Percentiles rank a stretch among this genome's conserved stretches.
Evolutionary conservation across 2,888 invertebrate species (phyloP).

Genomic region (Synergus itoensis): DNA sequence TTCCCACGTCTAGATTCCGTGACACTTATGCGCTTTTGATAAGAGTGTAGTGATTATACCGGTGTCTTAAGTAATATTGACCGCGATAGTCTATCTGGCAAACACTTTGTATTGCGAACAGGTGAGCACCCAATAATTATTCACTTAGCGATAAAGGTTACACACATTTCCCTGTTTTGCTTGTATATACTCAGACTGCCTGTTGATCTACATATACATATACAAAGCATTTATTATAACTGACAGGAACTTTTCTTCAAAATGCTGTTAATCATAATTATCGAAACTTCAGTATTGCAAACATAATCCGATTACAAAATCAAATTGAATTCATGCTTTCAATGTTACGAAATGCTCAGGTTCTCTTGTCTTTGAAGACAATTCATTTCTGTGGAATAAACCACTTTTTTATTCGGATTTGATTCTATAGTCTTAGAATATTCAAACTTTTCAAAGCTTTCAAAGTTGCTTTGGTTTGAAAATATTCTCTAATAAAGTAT

Average conservation of each 20-base stretch:
- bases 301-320: background rate
- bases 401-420: no score
- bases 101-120: constrained; percentile 51
- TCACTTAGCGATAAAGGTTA: constrained; percentile 49
- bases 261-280: background rate
- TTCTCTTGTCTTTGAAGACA: no score
- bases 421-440: no score
- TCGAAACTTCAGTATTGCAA: background rate
- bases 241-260: background rate
- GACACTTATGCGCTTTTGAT: constrained; percentile 41
- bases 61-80: constrained; percentile 47
- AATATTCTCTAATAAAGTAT: no score
- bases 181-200: background rate
- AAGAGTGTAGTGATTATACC: constrained; percentile 46
- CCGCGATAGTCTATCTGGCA: constrained; percentile 50
- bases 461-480: no score
- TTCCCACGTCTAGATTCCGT: constrained; percentile 35
- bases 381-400: no score
- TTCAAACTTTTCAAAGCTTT: no score
- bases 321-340: background rate
- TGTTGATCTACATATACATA: background rate
- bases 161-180: constrained; percentile 8
- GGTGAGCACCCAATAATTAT: constrained; percentile 55
- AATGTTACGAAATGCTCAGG: no score
- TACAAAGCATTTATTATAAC: background rate